Base-by-base conservation (phyloP, 2,888 invertebrate genomes). In the Eudemis profundana region DNA sequence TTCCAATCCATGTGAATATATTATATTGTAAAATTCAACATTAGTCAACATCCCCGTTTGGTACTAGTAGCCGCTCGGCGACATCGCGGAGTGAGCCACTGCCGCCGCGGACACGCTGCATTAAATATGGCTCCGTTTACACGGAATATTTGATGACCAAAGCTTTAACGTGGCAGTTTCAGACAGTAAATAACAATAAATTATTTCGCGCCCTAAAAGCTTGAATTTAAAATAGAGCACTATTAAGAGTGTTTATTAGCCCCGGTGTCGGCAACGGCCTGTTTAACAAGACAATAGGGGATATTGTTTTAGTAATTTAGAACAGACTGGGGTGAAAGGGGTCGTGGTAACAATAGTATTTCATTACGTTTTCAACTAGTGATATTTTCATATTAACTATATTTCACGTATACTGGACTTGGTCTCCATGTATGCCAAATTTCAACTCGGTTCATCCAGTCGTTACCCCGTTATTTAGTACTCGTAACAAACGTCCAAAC, bases 101-200 rank as follows among this genome's bases (percentile, higher is more conserved):
- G n/a, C n/a, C n/a, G n/a, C n/a, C n/a, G n/a, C n/a, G n/a, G n/a
- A n/a, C n/a, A n/a, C 7, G 29, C 64, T 88, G 83, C 83, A 88
- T 88, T 87, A 79, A 88, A 81, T 72, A 71, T 75, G 74, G 76
- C 73, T 75, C 74, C 79, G 81, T 86, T 86, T 82, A 78, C 79
- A 80, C 77, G 73, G 86, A 87, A 88, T 88, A 85, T 83, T 82
- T 84, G 75, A 87, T 81, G 70, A 69, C 66, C 68, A 68, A 64
- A 76, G 76, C 74, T 78, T 83, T 78, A 61, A 47, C 23, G 56
- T 51, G 15, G 33, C 38, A 50, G 50, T 49, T 49, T 21, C 15
- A 12, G 56, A 40, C 47, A 7, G 36, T 44, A 50, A 64, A 57
- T 64, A 51, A 59, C 57, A 27, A 38, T 51, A 38, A 59, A 59